These are phyloP conservation scores for Pseudococcus jackbeardsleyi DNA, from an alignment of 2,888 invertebrate genomes.

Conservation along the genomic window DNA sequence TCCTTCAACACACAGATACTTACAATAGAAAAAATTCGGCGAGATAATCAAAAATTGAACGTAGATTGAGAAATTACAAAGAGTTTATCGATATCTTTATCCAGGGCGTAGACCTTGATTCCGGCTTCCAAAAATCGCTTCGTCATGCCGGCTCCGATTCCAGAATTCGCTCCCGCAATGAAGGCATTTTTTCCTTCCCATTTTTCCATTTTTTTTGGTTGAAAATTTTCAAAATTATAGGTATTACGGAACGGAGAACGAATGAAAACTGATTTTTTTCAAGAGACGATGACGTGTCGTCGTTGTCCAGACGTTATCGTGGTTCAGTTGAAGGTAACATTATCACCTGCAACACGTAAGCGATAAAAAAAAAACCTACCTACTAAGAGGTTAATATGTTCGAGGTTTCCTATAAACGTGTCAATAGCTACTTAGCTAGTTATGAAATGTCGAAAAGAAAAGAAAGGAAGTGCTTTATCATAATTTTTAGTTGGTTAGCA, in stretches of 20 bases:
- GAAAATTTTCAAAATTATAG: background rate
- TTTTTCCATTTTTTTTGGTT: slow-evolving; percentile 48
- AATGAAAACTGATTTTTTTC: slow-evolving; percentile 19
- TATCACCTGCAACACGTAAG: too few relatives aligned
- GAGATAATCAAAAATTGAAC: background rate
- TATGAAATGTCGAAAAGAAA: too few relatives aligned
- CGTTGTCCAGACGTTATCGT: background rate
- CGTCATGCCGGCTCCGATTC: slow-evolving; percentile 51
- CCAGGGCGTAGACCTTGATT: slow-evolving; percentile 56
- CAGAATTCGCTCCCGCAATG: slow-evolving; percentile 56
- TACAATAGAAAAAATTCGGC: background rate
- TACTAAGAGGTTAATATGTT: too few relatives aligned
- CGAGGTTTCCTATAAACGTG: too few relatives aligned
- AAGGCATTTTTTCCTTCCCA: slow-evolving; percentile 53
- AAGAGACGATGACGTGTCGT: background rate
- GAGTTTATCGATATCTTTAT: slow-evolving; percentile 53
- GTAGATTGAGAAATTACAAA: background rate
- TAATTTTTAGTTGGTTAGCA: too few relatives aligned
- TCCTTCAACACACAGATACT: slow-evolving; percentile 27
- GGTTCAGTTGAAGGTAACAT: too few relatives aligned
- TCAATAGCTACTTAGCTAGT: too few relatives aligned
- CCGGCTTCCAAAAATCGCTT: slow-evolving; percentile 45
- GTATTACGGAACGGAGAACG: background rate
- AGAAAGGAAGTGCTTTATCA: too few relatives aligned
- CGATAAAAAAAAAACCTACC: too few relatives aligned